Base-by-base conservation (phyloP, 2,113 vertebrate species). In the Variabilichromis moorii region DNA sequence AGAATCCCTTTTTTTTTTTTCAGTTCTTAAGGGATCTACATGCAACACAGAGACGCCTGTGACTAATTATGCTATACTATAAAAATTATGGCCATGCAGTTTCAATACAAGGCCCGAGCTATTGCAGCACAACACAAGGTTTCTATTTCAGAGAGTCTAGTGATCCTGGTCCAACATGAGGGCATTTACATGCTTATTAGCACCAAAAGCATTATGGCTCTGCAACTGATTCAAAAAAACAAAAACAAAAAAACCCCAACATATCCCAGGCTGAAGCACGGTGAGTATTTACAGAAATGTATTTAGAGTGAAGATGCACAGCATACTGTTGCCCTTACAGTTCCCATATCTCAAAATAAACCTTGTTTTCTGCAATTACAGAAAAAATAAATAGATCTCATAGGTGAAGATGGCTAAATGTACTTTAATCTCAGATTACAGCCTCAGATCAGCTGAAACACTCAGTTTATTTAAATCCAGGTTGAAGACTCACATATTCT, bases 131-230 rank as follows among this genome's bases (percentile, higher is more conserved):
- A 91, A 94, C 92, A 94, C 84, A 84, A 90, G 91, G 93, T 94
- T 95, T 92, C 50, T 14, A 93, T 94, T 92, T 92, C 17, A 81
- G 80, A 53, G 31, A 90, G 82, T 91, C 92, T 87, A 90, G 85
- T 31, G 82, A 63, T 82, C 6, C 68, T 80, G 13, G 37, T 86
- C 40, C 54, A 89, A 88, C 90, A 83, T 73, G 42, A 40, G 84
- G 89, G 82, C 86, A 92, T 93, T 88, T 91, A 86, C 78, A 92
- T 86, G 82, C 66, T 88, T 91, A 93, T 93, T 85, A 94, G 35
- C 85, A 94, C 91, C 92, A 95, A 93, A 93, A 66, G 85, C 53
- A 71, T 8, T 57, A 79, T 63, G 63, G 50, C 80, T 87, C 88
- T 91, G 92, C 87, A 90, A 90, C 55, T 86, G 82, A 91, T 89